Conservation (phyloP, 2,888 invertebrate species). For the Amphimallon solstitiale region DNA sequence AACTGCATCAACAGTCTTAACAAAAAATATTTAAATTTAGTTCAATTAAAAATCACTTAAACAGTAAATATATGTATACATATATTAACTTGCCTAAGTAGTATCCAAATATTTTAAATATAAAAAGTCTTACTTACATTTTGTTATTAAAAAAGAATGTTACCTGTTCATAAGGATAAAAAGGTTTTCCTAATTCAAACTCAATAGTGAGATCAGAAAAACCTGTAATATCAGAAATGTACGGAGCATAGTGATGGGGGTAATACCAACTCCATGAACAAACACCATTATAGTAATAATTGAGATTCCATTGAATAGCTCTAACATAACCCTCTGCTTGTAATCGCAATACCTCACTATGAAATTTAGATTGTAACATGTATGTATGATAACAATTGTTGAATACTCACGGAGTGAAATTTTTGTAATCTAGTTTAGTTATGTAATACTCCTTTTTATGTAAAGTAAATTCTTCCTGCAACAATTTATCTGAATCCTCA, state of each 20-base stretch:
- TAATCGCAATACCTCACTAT: conserved; percentile 78
- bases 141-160: conserved; percentile 24
- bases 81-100: no score
- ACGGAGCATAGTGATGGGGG: conserved; percentile 97
- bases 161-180: conserved; percentile 91
- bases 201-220: conserved; percentile 78
- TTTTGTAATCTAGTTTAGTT: conserved; percentile 83
- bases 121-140: no score
- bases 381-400: neutral
- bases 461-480: conserved; percentile 79
- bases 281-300: conserved; percentile 96
- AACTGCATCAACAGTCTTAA: no score
- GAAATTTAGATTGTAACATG: conserved; percentile 46
- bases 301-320: conserved; percentile 96
- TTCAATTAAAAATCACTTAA: no score
- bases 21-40: no score
- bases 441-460: conserved; percentile 93
- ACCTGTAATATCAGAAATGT: conserved; percentile 89
- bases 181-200: conserved; percentile 87
- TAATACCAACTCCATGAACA: conserved; percentile 99
- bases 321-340: conserved; percentile 91
- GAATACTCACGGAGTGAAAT: conserved; percentile 77
- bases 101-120: no score
- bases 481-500: conserved; percentile 53
- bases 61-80: no score